Conservation (phyloP, 2,113 vertebrate genomes). For the Ptychochromis oligacanthus region DNA sequence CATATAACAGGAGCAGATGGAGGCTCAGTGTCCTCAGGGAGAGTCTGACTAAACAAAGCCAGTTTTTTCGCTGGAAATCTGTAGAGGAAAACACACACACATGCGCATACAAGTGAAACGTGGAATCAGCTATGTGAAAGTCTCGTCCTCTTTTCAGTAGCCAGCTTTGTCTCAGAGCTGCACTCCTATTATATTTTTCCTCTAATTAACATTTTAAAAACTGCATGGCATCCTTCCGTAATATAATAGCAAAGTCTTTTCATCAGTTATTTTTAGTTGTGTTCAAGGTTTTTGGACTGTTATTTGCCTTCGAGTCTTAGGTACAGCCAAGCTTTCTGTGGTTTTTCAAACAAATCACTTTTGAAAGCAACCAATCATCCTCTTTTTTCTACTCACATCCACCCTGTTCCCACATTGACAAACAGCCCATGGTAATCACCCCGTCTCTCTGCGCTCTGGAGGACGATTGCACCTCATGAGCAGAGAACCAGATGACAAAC, state of each 20-base stretch:
- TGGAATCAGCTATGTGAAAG: constrained; percentile 51
- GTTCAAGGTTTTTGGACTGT: constrained; percentile 10
- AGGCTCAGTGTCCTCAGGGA: constrained; percentile 47
- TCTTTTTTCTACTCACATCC: constrained; percentile 46
- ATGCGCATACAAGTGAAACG: constrained; percentile 33
- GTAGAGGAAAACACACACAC: background rate
- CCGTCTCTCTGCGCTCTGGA: constrained; percentile 38
- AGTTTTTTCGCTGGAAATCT: constrained; percentile 45
- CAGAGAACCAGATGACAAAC: constrained; percentile 67
- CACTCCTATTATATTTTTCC: constrained; percentile 18
- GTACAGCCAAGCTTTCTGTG: constrained; percentile 19
- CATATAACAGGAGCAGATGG: constrained; percentile 62
- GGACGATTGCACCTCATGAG: constrained; percentile 64
- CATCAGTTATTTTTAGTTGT: constrained; percentile 20
- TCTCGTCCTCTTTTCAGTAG: constrained; percentile 19
- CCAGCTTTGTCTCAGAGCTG: constrained; percentile 41
- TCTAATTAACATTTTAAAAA: constrained; percentile 34
- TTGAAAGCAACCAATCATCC: constrained; percentile 68
- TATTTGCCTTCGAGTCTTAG: constrained; percentile 31
- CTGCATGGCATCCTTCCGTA: background rate
- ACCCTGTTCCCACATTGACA: constrained; percentile 50
- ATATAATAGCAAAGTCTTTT: background rate
- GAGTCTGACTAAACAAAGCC: constrained; percentile 31
- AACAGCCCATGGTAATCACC: constrained; percentile 67
- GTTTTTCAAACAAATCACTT: constrained; percentile 69